Evolutionary conservation across 2,113 vertebrate genomes (phyloP).

Genomic region (Pteropus alecto): DNA sequence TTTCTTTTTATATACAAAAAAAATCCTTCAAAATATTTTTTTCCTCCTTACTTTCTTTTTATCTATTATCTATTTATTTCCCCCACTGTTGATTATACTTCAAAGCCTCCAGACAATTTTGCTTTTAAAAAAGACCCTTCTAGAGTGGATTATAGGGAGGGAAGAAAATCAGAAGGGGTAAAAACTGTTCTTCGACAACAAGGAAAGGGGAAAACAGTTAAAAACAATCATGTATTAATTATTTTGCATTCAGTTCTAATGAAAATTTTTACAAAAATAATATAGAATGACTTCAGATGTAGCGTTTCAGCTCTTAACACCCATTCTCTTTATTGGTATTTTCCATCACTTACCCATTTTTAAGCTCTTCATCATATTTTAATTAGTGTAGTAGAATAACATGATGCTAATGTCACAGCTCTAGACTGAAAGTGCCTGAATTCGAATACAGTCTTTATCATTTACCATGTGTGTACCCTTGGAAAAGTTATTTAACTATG

Average conservation of each 20-base stretch:
- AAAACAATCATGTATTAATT: not conserved
- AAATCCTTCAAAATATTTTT: not conserved
- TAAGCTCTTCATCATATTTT: not conserved
- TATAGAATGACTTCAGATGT: not conserved
- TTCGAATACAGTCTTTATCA: not conserved
- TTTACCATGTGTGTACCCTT: not conserved
- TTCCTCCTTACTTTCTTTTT: not conserved
- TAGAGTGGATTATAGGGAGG: not conserved
- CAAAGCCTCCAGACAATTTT: not conserved
- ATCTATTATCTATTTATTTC: not conserved
- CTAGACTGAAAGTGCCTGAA: not conserved
- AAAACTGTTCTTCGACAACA: not conserved
- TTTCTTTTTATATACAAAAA: not conserved
- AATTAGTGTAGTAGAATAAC: not conserved
- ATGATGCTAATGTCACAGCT: not conserved
- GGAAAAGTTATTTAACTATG: not conserved
- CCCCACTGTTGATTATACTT: not conserved
- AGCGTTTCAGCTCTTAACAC: not conserved
- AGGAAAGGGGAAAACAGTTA: not conserved
- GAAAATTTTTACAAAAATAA: not conserved
- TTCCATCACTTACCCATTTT: not conserved
- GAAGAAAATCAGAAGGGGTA: not conserved
- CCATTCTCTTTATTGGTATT: not conserved
- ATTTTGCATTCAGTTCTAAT: not conserved
- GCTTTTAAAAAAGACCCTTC: not conserved